phyloP scores from a whole-genome alignment of 2,888 invertebrate genomes.

The Steinernema hermaphroditum region DNA sequence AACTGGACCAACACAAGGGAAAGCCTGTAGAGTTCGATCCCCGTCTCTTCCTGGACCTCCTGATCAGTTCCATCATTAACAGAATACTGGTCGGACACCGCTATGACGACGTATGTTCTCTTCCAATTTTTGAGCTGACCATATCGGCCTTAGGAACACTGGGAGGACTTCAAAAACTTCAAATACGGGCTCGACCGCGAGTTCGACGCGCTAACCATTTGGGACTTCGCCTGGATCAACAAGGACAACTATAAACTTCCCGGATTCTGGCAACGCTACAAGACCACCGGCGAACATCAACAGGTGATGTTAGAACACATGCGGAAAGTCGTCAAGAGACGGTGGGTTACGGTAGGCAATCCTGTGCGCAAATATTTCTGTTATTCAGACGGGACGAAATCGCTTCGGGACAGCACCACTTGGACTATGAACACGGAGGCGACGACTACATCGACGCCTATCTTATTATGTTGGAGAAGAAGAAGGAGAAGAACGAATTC shows the following conservation, averaged over 20 bases:
- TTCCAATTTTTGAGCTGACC: background rate
- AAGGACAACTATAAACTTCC: background rate
- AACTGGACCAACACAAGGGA: background rate
- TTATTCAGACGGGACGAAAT: slow-evolving; percentile 9
- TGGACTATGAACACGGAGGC: slow-evolving; percentile 36
- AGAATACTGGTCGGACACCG: slow-evolving; percentile 41
- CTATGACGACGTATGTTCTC: slow-evolving; percentile 36
- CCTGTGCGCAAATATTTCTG: background rate
- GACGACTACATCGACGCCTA: slow-evolving; percentile 47
- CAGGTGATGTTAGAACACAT: slow-evolving; percentile 33
- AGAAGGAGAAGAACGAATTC: slow-evolving; percentile 38
- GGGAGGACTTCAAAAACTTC: background rate
- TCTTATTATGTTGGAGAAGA: slow-evolving; percentile 40
- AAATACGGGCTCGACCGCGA: slow-evolving; percentile 24
- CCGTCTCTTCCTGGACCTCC: slow-evolving; percentile 39
- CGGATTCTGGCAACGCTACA: slow-evolving; percentile 4
- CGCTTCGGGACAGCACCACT: slow-evolving; percentile 16
- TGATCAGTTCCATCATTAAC: slow-evolving; percentile 48
- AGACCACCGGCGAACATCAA: background rate
- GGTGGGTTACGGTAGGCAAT: slow-evolving; percentile 7
- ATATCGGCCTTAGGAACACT: background rate
- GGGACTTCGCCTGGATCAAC: slow-evolving; percentile 6
- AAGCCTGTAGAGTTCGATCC: background rate
- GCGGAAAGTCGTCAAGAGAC: slow-evolving; percentile 40
- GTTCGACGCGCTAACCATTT: slow-evolving; percentile 23